A percentile compares a stretch with the other conserved stretches of the same genome.
These are phyloP conservation scores for Urocynchramus pylzowi DNA, from an alignment of 2,113 vertebrate genomes.

Conservation along the genomic window DNA sequence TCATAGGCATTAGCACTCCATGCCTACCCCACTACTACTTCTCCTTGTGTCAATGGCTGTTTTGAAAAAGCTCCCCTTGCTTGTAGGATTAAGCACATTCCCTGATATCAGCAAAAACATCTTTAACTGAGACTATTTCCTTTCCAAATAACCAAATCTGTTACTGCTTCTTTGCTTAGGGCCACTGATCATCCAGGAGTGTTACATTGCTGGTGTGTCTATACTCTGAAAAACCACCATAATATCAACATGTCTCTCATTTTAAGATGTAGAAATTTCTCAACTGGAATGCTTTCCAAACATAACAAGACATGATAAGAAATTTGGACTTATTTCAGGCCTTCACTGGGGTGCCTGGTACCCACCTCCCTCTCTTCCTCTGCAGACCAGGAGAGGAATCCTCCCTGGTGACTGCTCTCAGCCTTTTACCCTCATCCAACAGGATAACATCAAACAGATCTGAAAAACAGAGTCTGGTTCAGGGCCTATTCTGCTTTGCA, in stretches of 20 bases:
- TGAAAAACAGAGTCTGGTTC: background rate
- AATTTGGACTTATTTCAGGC: background rate
- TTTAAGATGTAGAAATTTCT: background rate
- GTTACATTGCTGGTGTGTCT: fast-evolving
- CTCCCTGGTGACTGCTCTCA: background rate
- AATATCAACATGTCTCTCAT: background rate
- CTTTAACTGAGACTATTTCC: background rate
- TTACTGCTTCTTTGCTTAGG: background rate
- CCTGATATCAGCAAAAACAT: background rate
- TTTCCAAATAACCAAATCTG: background rate
- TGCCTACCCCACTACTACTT: background rate
- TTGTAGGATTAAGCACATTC: background rate
- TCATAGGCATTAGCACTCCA: fast-evolving
- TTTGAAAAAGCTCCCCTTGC: background rate
- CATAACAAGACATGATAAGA: background rate
- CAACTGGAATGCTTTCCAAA: background rate
- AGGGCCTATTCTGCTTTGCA: background rate
- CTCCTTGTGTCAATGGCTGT: background rate
- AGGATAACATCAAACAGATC: background rate
- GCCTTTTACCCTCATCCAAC: background rate
- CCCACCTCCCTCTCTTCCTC: background rate
- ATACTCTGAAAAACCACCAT: background rate
- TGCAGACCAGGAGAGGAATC: background rate
- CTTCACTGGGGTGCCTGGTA: background rate
- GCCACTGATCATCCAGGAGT: background rate